Percentiles rank a stretch among this genome's conserved stretches.
Conservation (phyloP, 2,113 vertebrate genomes). For the Axis porcinus region DNA sequence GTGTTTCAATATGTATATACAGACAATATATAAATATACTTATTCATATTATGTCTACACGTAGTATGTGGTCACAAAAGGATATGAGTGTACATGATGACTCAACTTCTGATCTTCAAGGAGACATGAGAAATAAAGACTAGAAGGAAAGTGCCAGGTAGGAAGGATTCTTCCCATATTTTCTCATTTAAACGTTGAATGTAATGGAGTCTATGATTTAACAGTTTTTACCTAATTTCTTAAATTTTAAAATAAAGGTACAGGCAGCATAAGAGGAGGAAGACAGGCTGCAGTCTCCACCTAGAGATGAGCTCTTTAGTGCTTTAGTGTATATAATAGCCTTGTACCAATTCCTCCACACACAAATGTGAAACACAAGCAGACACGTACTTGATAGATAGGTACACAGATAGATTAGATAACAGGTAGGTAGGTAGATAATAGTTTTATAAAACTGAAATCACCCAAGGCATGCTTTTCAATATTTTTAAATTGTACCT, state of each 20-base stretch:
- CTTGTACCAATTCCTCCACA: not conserved
- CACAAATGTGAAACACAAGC: not conserved
- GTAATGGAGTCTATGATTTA: not conserved
- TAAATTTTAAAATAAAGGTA: not conserved
- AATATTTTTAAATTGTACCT: not conserved
- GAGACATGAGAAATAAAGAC: not conserved
- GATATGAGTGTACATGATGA: not conserved
- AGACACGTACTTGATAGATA: not conserved
- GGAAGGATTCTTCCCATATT: not conserved
- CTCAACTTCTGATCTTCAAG: not conserved
- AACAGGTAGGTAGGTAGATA: not conserved
- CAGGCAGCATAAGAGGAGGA: not conserved
- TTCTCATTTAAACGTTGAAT: not conserved
- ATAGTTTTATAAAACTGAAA: not conserved
- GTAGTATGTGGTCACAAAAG: not conserved
- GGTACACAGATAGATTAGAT: not conserved
- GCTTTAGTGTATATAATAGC: not conserved
- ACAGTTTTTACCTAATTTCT: not conserved
- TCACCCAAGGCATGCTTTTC: not conserved
- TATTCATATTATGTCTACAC: not conserved
- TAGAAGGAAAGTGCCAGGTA: not conserved
- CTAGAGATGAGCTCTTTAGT: not conserved
- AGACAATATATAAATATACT: not conserved
- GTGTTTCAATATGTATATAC: not conserved
- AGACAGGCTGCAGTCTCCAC: not conserved